Conservation (phyloP, 2,888 invertebrate species). For the Idaea aversata region DNA sequence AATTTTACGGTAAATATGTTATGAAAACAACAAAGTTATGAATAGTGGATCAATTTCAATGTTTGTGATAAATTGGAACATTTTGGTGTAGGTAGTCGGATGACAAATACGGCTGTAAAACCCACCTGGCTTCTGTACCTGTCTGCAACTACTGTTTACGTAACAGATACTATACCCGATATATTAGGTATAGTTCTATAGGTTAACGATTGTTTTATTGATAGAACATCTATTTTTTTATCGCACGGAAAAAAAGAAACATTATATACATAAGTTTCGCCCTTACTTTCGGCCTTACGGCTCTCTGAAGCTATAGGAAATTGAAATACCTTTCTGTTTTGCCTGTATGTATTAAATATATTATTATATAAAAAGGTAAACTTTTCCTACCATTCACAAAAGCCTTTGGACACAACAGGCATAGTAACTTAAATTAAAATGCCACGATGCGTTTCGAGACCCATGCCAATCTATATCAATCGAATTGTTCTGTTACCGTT, state of each 20-base stretch:
- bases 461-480: no score
- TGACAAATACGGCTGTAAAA: constrained; percentile 72
- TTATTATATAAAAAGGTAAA: no score
- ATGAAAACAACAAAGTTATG: constrained; percentile 31
- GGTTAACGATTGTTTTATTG: constrained; percentile 25
- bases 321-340: no score
- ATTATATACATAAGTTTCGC: background rate
- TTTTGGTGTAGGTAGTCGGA: constrained; percentile 56
- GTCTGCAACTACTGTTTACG: constrained; percentile 53
- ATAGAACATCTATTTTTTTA: constrained; percentile 9
- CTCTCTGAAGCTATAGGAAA: no score
- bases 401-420: no score
- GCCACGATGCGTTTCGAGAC: no score
- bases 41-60: constrained; percentile 56
- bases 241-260: background rate
- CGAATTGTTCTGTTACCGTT: no score
- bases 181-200: constrained; percentile 20
- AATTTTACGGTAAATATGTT: background rate
- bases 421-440: no score
- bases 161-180: constrained; percentile 34
- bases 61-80: constrained; percentile 61
- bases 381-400: no score
- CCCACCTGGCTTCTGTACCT: constrained; percentile 63
- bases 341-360: no score
- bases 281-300: background rate